phyloP scores from a whole-genome alignment of 2,888 invertebrate genomes.

The Drosophila ochracea region DNA sequence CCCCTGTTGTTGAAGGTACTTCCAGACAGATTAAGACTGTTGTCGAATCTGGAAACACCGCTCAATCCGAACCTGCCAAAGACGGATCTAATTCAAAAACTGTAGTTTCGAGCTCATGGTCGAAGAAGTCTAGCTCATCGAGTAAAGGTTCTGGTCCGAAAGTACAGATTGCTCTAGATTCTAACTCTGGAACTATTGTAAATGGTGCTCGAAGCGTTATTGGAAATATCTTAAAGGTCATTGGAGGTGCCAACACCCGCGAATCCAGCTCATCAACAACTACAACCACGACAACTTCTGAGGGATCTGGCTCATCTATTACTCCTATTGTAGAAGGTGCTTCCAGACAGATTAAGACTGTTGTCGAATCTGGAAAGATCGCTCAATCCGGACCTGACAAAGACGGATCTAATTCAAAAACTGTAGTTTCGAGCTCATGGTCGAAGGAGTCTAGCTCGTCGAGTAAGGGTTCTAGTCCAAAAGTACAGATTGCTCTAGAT shows the following conservation, averaged over 20 bases:
- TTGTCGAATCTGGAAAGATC: background rate
- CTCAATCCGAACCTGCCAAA: background rate
- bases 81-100: background rate
- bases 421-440: background rate
- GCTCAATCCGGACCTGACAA: background rate
- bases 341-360: background rate
- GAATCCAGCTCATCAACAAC: background rate
- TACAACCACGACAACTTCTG: background rate
- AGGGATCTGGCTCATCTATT: background rate
- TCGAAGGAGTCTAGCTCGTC: background rate
- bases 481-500: background rate
- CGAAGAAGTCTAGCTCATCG: background rate
- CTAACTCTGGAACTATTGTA: background rate
- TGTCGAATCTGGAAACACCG: background rate
- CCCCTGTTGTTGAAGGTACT: background rate
- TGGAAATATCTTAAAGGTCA: background rate
- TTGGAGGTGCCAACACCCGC: background rate
- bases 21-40: background rate
- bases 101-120: slow-evolving; percentile 1
- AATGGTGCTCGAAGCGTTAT: background rate
- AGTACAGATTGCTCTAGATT: background rate
- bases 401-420: background rate
- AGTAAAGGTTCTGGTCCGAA: background rate
- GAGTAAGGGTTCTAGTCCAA: background rate
- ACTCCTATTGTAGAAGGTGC: background rate